Conservation (phyloP, 2,888 invertebrate species). For the Caprella mutica region DNA sequence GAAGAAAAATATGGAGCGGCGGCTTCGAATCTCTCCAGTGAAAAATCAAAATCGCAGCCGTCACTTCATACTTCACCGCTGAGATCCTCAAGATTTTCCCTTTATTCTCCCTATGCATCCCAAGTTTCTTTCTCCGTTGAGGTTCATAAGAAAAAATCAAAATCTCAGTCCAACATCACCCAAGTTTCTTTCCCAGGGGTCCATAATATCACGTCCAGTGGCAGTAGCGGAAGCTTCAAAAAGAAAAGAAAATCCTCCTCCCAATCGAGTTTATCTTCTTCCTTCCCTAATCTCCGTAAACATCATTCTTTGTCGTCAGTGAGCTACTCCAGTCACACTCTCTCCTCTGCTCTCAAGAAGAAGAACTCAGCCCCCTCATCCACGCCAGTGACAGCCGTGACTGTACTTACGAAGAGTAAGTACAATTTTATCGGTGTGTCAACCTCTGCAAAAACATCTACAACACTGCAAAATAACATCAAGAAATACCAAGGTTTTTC, state of each 20-base stretch:
- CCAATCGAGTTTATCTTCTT: no score
- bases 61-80: constrained; percentile 1
- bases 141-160: no score
- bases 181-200: no score
- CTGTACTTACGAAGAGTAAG: no score
- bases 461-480: no score
- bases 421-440: background rate
- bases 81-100: background rate
- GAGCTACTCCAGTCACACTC: background rate
- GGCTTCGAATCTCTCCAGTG: background rate
- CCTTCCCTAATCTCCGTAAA: background rate
- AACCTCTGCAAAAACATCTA: background rate
- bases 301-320: constrained; percentile 5
- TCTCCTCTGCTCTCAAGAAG: background rate
- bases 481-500: background rate
- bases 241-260: no score
- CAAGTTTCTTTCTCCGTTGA: background rate
- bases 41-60: background rate
- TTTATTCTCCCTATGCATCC: constrained; percentile 3
- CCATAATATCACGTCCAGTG: no score
- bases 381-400: no score
- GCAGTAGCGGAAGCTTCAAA: no score
- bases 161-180: no score
- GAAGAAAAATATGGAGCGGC: background rate
- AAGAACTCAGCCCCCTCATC: constrained; percentile 1